Evolutionary conservation across 2,797 vertebrate species (phyloP), one percentile per base, ranked within the genome.

Genomic region (Mallotus villosus): DNA sequence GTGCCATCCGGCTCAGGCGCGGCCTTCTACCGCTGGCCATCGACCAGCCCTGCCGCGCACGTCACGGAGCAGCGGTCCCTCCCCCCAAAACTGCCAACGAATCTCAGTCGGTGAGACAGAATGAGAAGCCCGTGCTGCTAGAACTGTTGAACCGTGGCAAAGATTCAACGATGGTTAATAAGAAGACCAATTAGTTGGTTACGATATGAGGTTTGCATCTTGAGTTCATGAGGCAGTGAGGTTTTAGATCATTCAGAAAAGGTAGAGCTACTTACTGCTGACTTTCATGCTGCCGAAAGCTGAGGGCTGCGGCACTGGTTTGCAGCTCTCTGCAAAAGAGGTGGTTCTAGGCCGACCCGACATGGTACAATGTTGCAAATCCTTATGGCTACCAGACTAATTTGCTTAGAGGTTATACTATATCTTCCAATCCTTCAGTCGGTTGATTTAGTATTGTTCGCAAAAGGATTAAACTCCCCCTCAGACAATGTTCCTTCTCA

Each of bases 201-300:
- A 16, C 49, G 46, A n/a, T 17, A 21, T 19, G 34, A 17, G 14
- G n/a, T 41, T 5, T 60, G 27, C 22, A 66, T 41, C n/a, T 16
- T 5, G 34, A 27, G 41, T 3, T 46, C 34, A 70, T 57, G 59
- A 21, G 41, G 3, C 9, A 24, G 34, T n/a, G 5, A 66, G 24
- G 24, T 46, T 32, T 32, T 59, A 34, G 66, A 61, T 61, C 2
- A 61, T 67, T 46, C 27, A 11, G 29, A 51, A 73, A 29, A 62
- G 29, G 57, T 60, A 32, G 24, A n/a, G 66, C 70, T 96, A 98
- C 97, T 98, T 93, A 98, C 97, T 94, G 97, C 97, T 98, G 93
- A 99, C 97, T 99, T 98, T 99, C 97, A 98, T 97, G 95, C 95
- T 98, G 92, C 97, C 97, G 88, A 99, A 98, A 51, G 97, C 95